phyloP scores from a whole-genome alignment of 1,140 invertebrate genomes.

The Lordiphosa mommai region DNA sequence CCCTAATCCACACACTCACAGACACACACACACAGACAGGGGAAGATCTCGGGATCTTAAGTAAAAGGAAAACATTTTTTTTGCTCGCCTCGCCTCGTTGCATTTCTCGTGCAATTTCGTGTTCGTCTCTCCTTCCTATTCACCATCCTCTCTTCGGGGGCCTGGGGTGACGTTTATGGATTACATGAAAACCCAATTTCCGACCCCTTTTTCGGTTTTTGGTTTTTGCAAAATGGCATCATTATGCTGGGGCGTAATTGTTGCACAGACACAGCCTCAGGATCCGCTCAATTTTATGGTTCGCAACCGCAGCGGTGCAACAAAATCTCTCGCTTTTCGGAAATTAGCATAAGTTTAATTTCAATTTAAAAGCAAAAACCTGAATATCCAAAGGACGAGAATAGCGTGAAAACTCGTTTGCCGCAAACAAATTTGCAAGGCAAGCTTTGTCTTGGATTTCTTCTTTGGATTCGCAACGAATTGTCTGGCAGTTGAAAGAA shows the following conservation, averaged over 20 bases:
- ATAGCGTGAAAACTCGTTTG: conserved; percentile 49
- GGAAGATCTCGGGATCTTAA: conserved; percentile 20
- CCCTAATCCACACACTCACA: conserved; percentile 54
- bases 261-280: conserved; percentile 37
- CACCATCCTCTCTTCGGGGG: conserved; percentile 6
- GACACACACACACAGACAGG: conserved; percentile 32
- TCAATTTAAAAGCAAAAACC: conserved; percentile 70
- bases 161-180: conserved; percentile 75
- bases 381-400: conserved; percentile 25
- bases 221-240: conserved; percentile 60
- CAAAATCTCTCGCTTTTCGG: conserved; percentile 14
- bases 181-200: conserved; percentile 71
- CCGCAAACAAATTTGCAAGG: conserved; percentile 68
- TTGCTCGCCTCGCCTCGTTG: conserved; percentile 45
- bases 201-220: conserved; percentile 4
- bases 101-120: conserved; percentile 46
- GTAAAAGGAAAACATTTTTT: conserved; percentile 55
- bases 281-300: conserved; percentile 67
- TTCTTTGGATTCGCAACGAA: conserved; percentile 1
- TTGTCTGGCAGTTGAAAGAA: background rate
- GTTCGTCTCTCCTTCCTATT: conserved; percentile 21
- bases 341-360: conserved; percentile 76
- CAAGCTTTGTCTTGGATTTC: conserved; percentile 34
- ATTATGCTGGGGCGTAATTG: conserved; percentile 75
- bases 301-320: conserved; percentile 54